A percentile compares a stretch with the other conserved stretches of the same genome.
These are phyloP conservation scores for Watsonalla cultraria DNA, from an alignment of 2,888 invertebrate genomes.

Conservation along the genomic window DNA sequence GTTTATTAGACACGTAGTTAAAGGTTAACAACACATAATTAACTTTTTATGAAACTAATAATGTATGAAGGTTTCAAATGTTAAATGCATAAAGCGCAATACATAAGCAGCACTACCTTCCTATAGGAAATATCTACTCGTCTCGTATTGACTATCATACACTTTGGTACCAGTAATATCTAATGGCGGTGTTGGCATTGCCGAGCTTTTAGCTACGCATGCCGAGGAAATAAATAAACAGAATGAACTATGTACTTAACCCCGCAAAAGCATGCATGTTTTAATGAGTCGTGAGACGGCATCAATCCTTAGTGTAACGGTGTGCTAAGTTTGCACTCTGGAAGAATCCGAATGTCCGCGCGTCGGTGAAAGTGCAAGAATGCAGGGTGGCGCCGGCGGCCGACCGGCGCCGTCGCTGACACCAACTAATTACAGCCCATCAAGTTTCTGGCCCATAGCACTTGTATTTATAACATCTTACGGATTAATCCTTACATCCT, in stretches of 20 bases:
- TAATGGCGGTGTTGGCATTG: background rate
- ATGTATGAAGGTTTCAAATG: too few relatives aligned
- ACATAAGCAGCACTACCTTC: too few relatives aligned
- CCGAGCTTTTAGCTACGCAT: background rate
- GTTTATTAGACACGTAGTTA: too few relatives aligned
- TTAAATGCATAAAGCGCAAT: too few relatives aligned
- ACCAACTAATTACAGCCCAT: slow-evolving; percentile 31
- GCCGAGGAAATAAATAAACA: background rate
- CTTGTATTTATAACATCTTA: slow-evolving; percentile 22
- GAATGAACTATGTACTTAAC: slow-evolving; percentile 3
- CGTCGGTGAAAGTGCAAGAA: slow-evolving; percentile 64
- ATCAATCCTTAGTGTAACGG: slow-evolving; percentile 44
- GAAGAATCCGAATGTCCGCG: slow-evolving; percentile 25
- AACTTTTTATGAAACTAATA: too few relatives aligned
- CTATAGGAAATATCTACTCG: too few relatives aligned
- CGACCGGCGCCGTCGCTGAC: slow-evolving; percentile 24
- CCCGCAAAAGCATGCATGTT: slow-evolving; percentile 13
- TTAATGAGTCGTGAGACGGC: slow-evolving; percentile 24
- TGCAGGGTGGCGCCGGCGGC: slow-evolving; percentile 32
- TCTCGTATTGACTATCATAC: too few relatives aligned
- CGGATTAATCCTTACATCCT: slow-evolving; percentile 5
- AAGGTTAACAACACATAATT: too few relatives aligned
- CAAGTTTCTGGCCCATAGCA: slow-evolving; percentile 33
- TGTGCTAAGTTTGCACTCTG: slow-evolving; percentile 20
- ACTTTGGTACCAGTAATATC: background rate